Conservation (phyloP, 2,797 vertebrate genomes). For the Acrocephalus scirpaceus region DNA sequence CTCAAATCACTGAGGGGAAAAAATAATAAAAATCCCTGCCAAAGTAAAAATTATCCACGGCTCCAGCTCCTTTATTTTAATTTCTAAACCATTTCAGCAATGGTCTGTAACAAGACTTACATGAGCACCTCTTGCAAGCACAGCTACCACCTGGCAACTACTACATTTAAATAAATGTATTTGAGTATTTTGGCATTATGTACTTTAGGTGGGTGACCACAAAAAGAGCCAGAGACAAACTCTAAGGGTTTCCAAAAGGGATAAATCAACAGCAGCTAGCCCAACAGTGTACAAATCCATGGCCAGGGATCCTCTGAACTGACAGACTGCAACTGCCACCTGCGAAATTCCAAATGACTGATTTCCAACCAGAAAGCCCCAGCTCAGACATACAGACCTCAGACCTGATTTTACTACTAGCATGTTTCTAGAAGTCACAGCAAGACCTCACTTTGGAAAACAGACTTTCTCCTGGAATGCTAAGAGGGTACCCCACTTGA, state of each 20-base stretch:
- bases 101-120: not conserved
- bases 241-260: not conserved
- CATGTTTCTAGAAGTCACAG: not conserved
- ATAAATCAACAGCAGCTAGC: not conserved
- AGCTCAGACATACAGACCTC: not conserved
- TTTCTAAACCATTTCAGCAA: not conserved
- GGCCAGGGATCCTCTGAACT: not conserved
- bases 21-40: not conserved
- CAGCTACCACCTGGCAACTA: not conserved
- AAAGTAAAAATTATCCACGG: not conserved
- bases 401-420: not conserved
- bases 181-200: not conserved
- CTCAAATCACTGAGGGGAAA: not conserved
- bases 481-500: not conserved
- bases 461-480: not conserved
- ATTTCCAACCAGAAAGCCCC: not conserved
- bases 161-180: not conserved
- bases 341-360: not conserved
- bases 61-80: not conserved
- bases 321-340: accelerated
- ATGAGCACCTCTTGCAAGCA: not conserved
- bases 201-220: not conserved
- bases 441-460: not conserved
- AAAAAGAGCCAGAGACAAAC: not conserved
- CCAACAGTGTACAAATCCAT: not conserved